Evolutionary conservation across 1,140 invertebrate genomes (phyloP).

Genomic region (Neotoxoptera formosana): DNA sequence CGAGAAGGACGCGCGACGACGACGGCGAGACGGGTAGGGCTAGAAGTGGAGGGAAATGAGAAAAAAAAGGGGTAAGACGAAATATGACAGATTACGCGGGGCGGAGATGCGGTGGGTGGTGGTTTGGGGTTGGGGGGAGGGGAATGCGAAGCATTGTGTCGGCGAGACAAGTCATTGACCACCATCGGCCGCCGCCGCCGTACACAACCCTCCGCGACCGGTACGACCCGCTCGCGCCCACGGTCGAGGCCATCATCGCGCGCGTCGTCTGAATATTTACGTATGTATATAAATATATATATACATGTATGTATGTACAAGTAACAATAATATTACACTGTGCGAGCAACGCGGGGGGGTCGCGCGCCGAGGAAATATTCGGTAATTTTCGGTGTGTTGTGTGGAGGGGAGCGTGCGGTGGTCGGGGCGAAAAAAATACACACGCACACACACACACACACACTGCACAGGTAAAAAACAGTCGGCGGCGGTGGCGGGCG

Average conservation of each 20-base stretch:
- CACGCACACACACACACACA: neutral
- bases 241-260: slow-evolving; percentile 11
- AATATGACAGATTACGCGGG: slow-evolving; percentile 50
- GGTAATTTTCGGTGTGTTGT: slow-evolving; percentile 42
- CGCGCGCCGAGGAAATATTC: slow-evolving; percentile 40
- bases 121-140: neutral
- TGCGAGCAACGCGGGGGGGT: neutral
- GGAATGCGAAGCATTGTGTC: slow-evolving; percentile 50
- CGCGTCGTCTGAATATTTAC: neutral
- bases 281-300: neutral
- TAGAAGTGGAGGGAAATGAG: neutral
- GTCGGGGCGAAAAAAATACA: slow-evolving; percentile 48
- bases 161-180: slow-evolving; percentile 53
- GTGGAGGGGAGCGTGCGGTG: neutral
- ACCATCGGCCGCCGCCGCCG: neutral
- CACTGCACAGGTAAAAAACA: neutral
- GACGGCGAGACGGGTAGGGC: neutral
- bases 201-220: slow-evolving; percentile 19
- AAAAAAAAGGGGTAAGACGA: slow-evolving; percentile 48
- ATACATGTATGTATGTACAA: neutral
- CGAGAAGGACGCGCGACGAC: neutral
- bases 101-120: too few species aligned
- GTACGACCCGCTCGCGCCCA: neutral
- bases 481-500: neutral
- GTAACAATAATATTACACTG: neutral